Evolutionary conservation across 2,113 vertebrate genomes (phyloP), one percentile per base, ranked within the genome.

Genomic region (Syngnathoides biaculeatus): DNA sequence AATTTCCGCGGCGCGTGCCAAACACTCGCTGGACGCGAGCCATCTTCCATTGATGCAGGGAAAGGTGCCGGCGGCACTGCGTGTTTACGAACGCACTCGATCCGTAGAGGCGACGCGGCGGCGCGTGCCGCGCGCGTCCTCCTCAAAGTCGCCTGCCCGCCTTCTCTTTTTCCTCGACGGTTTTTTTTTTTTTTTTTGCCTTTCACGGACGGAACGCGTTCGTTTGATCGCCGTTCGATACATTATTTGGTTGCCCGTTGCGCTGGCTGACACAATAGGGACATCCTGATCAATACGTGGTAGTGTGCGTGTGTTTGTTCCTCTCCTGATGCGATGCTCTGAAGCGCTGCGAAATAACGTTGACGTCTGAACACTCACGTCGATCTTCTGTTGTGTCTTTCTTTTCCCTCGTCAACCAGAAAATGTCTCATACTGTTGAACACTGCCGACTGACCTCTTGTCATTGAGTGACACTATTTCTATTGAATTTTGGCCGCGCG

Each of bases 211-310:
- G n/a, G n/a, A n/a, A n/a, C n/a, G n/a, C n/a, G n/a, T n/a, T 65
- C 67, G 77, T 67, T 55, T 67, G 71, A 87, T 89, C 71, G 87
- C 80, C 87, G 86, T 88, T 90, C 85, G 86, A 87, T 90, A 75
- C 59, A 60, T 87, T 80, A 87, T 84, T 77, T 76, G 65, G 67
- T 69, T 81, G 71, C 61, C 70, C 66, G 82, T 79, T 69, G 77
- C 61, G 67, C 65, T 89, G 91, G 67, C 65, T 89, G 91, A 89
- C 87, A 86, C 77, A 90, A 89, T 84, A 78, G 76, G 84, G 82
- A 57, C 80, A 81, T 62, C 26, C 64, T 67, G 76, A 78, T 92
- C 89, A 86, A 89, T 90, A 84, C 26, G 57, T 13, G 69, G 38
- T 30, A 64, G 72, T 52, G 14, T 24, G 64, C 20, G 47, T 24